Evolutionary conservation across 35 echinoderm and acorn worm genomes (phyloP).

Genomic region (Acanthaster planci): DNA sequence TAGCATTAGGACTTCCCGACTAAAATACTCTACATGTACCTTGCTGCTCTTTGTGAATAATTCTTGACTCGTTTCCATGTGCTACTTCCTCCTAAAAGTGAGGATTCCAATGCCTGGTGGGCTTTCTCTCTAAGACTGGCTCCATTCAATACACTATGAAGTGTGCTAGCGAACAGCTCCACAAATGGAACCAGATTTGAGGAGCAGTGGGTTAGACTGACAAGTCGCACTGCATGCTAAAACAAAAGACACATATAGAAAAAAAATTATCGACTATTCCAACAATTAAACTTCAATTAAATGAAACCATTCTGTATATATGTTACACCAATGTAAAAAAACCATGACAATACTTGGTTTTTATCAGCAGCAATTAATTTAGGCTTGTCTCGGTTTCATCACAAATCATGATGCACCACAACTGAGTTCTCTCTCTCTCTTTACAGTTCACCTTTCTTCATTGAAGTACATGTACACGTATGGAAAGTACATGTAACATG

Average conservation of each 20-base stretch:
- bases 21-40: too few relatives aligned
- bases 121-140: constrained; percentile 50
- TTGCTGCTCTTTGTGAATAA: constrained; percentile 42
- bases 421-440: too few relatives aligned
- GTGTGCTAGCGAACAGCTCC: constrained; percentile 45
- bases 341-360: too few relatives aligned
- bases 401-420: too few relatives aligned
- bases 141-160: constrained; percentile 59
- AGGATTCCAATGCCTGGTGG: constrained; percentile 34
- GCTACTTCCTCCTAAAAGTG: constrained; percentile 29
- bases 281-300: neutral
- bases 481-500: too few relatives aligned
- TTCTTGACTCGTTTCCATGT: constrained; percentile 25
- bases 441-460: too few relatives aligned
- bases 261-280: neutral
- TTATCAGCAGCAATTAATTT: too few relatives aligned
- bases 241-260: neutral
- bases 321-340: too few relatives aligned
- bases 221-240: constrained; percentile 55
- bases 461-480: too few relatives aligned
- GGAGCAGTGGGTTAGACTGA: constrained; percentile 47
- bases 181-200: constrained; percentile 40
- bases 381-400: too few relatives aligned
- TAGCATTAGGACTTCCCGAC: too few relatives aligned
- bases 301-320: too few relatives aligned